Evolutionary conservation across 2,113 vertebrate species (phyloP), one percentile per base, ranked within the genome.

Genomic region (Pipa parva): DNA sequence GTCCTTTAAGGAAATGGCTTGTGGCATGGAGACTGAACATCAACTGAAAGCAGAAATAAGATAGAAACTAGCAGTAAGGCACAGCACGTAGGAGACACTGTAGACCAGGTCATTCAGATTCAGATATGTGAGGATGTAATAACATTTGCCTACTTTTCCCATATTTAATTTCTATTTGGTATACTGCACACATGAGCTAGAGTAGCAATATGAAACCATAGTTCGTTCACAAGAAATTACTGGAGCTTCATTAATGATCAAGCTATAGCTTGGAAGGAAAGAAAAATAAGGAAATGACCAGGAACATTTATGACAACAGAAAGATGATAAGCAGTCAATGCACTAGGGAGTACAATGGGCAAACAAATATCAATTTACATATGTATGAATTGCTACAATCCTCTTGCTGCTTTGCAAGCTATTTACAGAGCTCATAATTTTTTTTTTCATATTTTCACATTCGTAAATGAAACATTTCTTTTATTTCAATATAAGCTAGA

Each of bases 281-380:
- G 15, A 55, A 27, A 17, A 54, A 39, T 20, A 17, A 18, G 46
- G 42, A 46, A 29, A 26, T 17, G 39, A 57, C 36, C 62, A 54
- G 10, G 27, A 63, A 56, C 63, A 46, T 57, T 65, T 56, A 65
- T 66, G 52, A 57, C 52, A 48, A 20, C 13, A 31, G 13, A 58
- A 57, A 66, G 46, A 29, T 48, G 51, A 66, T 66, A 58, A 57
- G 37, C 39, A 57, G 37, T 46, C 31, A 56, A 65, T 18, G 36
- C 36, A 45, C 5, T 56, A 12, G 33, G 22, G 36, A 28, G 22
- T 29, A 57, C 39, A 66, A 66, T 57, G 20, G n/a, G 13, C 56
- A 49, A 66, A 58, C 24, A 66, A 66, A 66, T 57, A 48, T 36
- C 52, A 66, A 66, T 66, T 66, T 66, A 27, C 63, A 66, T 66